These are phyloP conservation scores for Acromyrmex charruanus DNA, from an alignment of 1,140 invertebrate species.

Conservation along the genomic window DNA sequence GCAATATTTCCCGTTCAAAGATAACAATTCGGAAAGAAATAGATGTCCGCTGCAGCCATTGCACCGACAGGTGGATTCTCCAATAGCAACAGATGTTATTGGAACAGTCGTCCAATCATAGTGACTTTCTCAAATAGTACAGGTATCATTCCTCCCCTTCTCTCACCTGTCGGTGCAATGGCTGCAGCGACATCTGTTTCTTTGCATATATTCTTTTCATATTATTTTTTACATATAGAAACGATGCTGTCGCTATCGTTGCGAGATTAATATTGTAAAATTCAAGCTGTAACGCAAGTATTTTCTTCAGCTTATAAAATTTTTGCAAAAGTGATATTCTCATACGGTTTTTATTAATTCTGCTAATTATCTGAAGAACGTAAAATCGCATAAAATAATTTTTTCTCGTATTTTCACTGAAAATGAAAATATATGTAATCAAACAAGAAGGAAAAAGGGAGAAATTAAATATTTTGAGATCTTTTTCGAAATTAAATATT, in stretches of 20 bases:
- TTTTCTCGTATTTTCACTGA: not conserved
- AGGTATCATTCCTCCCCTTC: no score
- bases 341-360: not conserved
- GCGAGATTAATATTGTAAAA: not conserved
- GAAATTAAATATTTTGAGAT: not conserved
- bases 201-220: not conserved
- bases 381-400: not conserved
- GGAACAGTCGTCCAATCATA: not conserved
- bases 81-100: constrained; percentile 5
- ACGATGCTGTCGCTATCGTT: not conserved
- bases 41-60: not conserved
- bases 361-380: not conserved
- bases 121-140: no score
- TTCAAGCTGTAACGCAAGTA: not conserved
- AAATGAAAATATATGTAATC: not conserved
- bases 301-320: not conserved
- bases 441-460: not conserved
- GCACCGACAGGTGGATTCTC: not conserved
- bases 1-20: not conserved
- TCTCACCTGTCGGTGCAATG: no score
- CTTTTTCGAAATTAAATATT: not conserved
- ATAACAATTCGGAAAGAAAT: not conserved
- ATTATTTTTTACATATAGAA: not conserved
- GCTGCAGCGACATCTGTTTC: no score
- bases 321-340: not conserved